A percentile compares a stretch with the other conserved stretches of the same genome.
Evolutionary conservation across 2,797 vertebrate genomes (phyloP).

Genomic region (Adelosebastes latens): DNA sequence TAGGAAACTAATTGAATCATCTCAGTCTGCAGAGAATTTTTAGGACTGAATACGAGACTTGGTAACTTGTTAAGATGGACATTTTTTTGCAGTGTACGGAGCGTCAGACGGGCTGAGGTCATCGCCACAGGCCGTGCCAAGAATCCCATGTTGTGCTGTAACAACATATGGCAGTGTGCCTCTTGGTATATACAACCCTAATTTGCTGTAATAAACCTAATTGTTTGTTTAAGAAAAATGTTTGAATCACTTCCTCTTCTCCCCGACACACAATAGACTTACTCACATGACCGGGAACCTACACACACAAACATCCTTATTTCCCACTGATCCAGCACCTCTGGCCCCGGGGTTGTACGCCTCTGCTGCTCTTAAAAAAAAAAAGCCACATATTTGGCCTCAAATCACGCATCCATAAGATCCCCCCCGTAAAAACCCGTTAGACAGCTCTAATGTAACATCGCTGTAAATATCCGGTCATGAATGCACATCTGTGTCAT

Average conservation of each 20-base stretch:
- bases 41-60: not conserved
- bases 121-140: conserved; percentile 11
- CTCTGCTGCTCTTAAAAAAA: conserved; percentile 6
- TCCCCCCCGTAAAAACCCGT: conserved; percentile 5
- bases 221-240: conserved; percentile 50
- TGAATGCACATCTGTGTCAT: conserved; percentile 1
- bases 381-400: not conserved
- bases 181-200: conserved; percentile 45
- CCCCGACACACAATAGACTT: conserved; percentile 30
- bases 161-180: conserved; percentile 46
- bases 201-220: conserved; percentile 66
- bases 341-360: not conserved
- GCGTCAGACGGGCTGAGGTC: conserved; percentile 29
- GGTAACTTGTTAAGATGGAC: not conserved
- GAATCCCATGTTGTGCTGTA: conserved; percentile 30
- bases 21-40: not conserved
- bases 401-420: conserved; percentile 4
- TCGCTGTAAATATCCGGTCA: conserved; percentile 10
- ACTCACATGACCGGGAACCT: conserved; percentile 5
- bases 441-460: not conserved
- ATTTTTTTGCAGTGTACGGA: not conserved
- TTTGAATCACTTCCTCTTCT: conserved; percentile 57
- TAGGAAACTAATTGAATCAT: not conserved
- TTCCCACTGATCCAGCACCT: conserved; percentile 35
- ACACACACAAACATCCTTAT: not conserved